These are phyloP conservation scores for Nipponacmea schrenckii DNA, from an alignment of 2,888 invertebrate species.

Conservation along the genomic window DNA sequence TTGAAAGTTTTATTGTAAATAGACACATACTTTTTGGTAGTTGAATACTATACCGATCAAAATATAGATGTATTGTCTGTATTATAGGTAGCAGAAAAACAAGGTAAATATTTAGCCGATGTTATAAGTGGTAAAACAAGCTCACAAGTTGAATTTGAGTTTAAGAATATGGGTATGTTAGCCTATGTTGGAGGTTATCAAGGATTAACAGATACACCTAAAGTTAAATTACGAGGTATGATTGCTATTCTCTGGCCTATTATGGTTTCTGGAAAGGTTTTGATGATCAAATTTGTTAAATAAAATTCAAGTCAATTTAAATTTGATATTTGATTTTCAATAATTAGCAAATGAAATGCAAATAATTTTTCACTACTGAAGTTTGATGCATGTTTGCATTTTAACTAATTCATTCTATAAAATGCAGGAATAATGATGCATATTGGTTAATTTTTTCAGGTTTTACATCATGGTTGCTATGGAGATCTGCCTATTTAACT, in stretches of 20 bases:
- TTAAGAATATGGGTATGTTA: slow-evolving; percentile 66
- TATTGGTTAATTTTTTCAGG: slow-evolving; percentile 45
- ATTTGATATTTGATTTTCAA: too few species aligned
- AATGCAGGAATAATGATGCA: too few species aligned
- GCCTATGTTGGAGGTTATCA: slow-evolving; percentile 68
- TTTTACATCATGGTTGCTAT: slow-evolving; percentile 68
- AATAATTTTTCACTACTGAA: too few species aligned
- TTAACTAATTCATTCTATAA: too few species aligned
- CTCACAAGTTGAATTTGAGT: slow-evolving; percentile 52
- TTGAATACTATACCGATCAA: too few species aligned
- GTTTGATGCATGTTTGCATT: too few species aligned
- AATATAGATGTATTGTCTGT: too few species aligned
- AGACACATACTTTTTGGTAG: too few species aligned
- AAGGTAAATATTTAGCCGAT: slow-evolving; percentile 65
- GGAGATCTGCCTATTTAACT: slow-evolving; percentile 69
- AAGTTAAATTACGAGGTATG: slow-evolving; percentile 65
- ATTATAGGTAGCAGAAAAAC: slow-evolving; percentile 66
- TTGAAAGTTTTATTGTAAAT: too few species aligned
- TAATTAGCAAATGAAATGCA: too few species aligned
- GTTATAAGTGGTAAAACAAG: slow-evolving; percentile 45
- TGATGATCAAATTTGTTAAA: too few species aligned
- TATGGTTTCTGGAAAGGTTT: neutral
- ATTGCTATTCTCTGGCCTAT: neutral
- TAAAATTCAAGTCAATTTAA: too few species aligned
- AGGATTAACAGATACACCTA: slow-evolving; percentile 65